Conservation (phyloP, 1,140 invertebrate species). For the Brachystomella parvula region DNA sequence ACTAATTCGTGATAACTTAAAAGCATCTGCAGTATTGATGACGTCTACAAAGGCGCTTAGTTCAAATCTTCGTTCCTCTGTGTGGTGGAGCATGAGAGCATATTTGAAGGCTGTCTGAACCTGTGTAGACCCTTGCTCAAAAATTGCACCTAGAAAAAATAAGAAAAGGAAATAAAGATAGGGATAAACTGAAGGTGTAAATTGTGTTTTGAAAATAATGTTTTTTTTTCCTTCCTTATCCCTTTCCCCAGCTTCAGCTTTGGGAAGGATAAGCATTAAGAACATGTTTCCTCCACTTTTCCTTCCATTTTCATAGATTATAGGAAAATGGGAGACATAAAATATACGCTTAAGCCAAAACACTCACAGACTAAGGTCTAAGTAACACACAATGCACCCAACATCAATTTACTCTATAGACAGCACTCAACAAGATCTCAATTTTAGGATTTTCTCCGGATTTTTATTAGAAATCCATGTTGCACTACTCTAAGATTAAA, state of each 20-base stretch:
- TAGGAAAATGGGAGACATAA: neutral
- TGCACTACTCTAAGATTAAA: too few relatives aligned
- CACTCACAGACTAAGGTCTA: too few relatives aligned
- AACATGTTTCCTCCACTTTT: neutral
- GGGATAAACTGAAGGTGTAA: neutral
- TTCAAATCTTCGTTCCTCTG: slow-evolving; percentile 60
- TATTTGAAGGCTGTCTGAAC: slow-evolving; percentile 80
- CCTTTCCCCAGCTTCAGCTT: neutral
- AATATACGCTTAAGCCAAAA: too few relatives aligned
- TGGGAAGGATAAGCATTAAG: neutral
- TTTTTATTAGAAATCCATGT: too few relatives aligned
- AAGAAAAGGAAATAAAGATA: slow-evolving; percentile 3
- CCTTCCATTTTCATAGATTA: neutral
- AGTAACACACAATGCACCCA: too few relatives aligned
- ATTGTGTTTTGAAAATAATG: neutral
- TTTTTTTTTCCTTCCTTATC: slow-evolving; percentile 1
- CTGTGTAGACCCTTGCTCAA: slow-evolving; percentile 79
- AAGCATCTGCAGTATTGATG: slow-evolving; percentile 85
- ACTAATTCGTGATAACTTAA: slow-evolving; percentile 80
- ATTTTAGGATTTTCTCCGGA: too few relatives aligned
- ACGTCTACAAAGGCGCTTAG: slow-evolving; percentile 78
- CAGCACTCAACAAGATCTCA: too few relatives aligned
- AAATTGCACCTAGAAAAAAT: slow-evolving; percentile 64
- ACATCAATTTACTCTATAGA: too few relatives aligned
- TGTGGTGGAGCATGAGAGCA: slow-evolving; percentile 71